Evolutionary conservation across 2,888 invertebrate genomes (phyloP).

Genomic region (Polia nebulosa): DNA sequence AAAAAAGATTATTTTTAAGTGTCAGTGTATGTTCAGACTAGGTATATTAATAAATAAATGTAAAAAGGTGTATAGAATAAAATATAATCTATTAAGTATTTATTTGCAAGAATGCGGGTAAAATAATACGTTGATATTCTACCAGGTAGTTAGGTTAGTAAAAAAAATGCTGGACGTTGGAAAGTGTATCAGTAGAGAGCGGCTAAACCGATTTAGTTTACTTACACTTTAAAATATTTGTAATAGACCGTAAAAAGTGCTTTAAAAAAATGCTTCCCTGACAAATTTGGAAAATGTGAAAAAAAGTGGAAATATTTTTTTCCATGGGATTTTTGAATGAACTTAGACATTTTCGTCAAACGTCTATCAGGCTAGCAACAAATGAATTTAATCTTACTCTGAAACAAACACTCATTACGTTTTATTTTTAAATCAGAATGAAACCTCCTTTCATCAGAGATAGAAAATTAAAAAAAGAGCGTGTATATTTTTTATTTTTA

Average conservation of each 20-base stretch:
- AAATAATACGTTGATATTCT: background rate
- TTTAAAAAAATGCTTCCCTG: too few species aligned
- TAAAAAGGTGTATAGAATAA: background rate
- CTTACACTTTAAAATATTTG: background rate
- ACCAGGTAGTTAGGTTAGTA: background rate
- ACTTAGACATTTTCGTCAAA: background rate
- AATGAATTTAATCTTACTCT: background rate
- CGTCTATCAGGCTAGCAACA: background rate
- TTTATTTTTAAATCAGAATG: constrained; percentile 15
- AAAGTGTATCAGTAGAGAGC: background rate
- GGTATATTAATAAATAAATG: background rate
- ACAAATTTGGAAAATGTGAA: too few species aligned
- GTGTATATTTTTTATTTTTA: background rate
- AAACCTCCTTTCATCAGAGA: constrained; percentile 3
- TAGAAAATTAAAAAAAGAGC: constrained; percentile 18
- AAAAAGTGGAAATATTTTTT: too few species aligned
- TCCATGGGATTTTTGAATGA: background rate
- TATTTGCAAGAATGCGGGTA: background rate
- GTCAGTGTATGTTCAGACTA: too few species aligned
- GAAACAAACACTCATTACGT: background rate
- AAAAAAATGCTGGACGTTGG: background rate
- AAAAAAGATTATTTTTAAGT: too few species aligned
- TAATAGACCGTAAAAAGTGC: too few species aligned
- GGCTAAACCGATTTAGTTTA: background rate
- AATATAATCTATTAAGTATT: too few species aligned